Evolutionary conservation across 2,888 invertebrate species (phyloP).

Genomic region (Lydus trimaculatus): DNA sequence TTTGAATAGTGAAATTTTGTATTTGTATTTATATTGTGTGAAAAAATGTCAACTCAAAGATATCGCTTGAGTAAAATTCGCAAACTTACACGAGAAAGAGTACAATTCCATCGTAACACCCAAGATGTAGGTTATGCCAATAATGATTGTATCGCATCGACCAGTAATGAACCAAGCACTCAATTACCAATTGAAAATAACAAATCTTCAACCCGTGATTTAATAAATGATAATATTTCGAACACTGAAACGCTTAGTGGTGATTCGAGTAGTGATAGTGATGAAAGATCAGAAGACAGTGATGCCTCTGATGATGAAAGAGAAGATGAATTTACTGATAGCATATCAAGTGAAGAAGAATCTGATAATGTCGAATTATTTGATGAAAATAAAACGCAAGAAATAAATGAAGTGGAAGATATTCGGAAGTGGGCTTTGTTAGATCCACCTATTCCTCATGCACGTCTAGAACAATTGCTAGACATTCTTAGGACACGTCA

Average conservation of each 20-base stretch:
- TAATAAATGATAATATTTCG: background rate
- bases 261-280: background rate
- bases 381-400: background rate
- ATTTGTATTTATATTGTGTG: no score
- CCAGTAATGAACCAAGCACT: no score
- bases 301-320: background rate
- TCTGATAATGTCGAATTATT: background rate
- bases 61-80: no score
- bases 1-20: no score
- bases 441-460: background rate
- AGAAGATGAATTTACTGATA: background rate
- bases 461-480: background rate
- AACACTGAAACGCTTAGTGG: background rate
- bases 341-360: background rate
- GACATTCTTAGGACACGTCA: background rate
- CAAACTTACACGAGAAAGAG: no score
- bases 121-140: no score
- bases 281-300: background rate
- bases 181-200: background rate
- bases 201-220: no score
- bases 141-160: no score
- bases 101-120: no score
- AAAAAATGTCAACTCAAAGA: no score
- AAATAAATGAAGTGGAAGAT: background rate
- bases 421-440: background rate